phyloP scores from a whole-genome alignment of 2,113 vertebrate species.

The Piaya cayana region DNA sequence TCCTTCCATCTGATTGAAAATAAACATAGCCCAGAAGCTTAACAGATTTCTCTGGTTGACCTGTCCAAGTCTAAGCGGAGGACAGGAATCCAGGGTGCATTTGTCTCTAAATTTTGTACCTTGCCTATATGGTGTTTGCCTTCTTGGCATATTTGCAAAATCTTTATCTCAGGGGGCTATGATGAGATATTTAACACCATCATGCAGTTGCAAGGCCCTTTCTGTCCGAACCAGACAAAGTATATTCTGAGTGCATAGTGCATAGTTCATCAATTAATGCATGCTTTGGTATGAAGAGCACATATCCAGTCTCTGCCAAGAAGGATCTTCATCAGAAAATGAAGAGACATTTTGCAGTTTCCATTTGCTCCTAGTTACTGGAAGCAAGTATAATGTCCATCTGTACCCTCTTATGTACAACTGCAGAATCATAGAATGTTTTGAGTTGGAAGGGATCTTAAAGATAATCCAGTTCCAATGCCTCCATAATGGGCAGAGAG shows the following conservation, averaged over 20 bases:
- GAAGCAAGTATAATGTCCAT: not conserved
- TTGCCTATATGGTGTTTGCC: not conserved
- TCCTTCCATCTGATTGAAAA: not conserved
- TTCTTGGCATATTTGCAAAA: not conserved
- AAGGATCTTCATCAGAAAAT: not conserved
- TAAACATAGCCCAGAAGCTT: not conserved
- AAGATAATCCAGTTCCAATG: too few species aligned
- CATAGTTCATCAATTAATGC: not conserved
- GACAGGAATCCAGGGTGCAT: not conserved
- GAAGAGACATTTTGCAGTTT: not conserved
- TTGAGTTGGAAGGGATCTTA: too few species aligned
- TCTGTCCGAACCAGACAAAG: not conserved
- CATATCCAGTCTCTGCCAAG: not conserved
- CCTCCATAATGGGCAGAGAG: too few species aligned
- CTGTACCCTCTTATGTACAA: not conserved
- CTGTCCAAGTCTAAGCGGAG: not conserved
- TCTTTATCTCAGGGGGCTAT: not conserved
- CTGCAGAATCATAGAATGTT: too few species aligned
- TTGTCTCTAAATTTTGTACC: not conserved
- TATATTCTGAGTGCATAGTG: rapidly evolving
- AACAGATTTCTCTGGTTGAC: not conserved
- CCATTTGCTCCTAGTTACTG: not conserved
- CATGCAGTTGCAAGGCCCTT: not conserved
- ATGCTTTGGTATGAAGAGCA: not conserved
- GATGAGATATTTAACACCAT: not conserved